Conservation (phyloP, 2,888 invertebrate genomes). For the Pammene aurita region DNA sequence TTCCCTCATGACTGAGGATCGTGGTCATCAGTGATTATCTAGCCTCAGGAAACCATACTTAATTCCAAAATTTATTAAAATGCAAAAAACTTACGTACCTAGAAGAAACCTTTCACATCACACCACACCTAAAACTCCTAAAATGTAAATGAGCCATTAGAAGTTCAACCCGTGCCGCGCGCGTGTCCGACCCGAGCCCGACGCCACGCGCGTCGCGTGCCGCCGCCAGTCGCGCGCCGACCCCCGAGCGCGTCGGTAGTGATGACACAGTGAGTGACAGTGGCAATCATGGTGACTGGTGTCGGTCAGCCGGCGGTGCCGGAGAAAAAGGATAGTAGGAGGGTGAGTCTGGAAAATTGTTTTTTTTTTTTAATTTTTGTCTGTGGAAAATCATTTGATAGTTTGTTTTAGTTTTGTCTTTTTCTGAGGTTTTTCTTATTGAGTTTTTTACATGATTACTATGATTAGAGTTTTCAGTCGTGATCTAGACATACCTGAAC, state of each 20-base stretch:
- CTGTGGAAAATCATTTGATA: too few species aligned
- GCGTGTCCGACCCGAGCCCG: slow-evolving; percentile 5
- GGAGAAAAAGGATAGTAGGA: slow-evolving; percentile 72
- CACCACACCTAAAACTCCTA: not conserved
- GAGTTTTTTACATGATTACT: too few species aligned
- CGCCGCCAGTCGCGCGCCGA: slow-evolving; percentile 69
- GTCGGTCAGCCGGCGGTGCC: slow-evolving; percentile 56
- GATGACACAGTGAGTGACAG: slow-evolving; percentile 44
- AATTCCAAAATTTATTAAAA: too few species aligned
- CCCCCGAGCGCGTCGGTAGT: slow-evolving; percentile 54
- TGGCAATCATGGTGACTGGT: slow-evolving; percentile 73
- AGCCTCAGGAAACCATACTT: too few species aligned
- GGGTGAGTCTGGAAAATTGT: slow-evolving; percentile 61
- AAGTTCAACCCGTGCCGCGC: not conserved
- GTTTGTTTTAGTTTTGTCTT: not conserved
- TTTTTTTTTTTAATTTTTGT: not conserved
- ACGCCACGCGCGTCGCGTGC: slow-evolving; percentile 41
- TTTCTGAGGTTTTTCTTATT: too few species aligned
- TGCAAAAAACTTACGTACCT: not conserved
- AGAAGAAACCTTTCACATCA: not conserved
- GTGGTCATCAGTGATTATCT: too few species aligned
- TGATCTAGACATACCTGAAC: too few species aligned
- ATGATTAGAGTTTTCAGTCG: too few species aligned
- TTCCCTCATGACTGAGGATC: too few species aligned
- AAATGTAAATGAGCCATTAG: not conserved